phyloP scores from a whole-genome alignment of 2,888 invertebrate species.

The Melanostoma scalare region DNA sequence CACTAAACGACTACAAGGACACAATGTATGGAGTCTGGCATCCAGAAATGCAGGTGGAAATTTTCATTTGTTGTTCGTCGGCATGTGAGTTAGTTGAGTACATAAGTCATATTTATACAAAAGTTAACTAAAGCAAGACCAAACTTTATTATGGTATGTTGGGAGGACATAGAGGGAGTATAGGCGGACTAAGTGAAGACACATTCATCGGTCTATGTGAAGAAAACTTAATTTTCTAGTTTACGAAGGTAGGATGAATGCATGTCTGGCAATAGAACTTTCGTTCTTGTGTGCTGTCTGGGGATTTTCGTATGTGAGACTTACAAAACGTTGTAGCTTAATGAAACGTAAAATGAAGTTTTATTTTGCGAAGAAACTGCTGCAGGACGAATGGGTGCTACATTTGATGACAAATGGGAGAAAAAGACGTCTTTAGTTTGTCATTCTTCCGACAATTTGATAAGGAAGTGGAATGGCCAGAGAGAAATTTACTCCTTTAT shows the following conservation, averaged over 20 bases:
- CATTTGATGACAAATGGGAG: slow-evolving; percentile 16
- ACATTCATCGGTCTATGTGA: slow-evolving; percentile 42
- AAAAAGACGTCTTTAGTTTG: neutral
- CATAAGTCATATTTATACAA: slow-evolving; percentile 62
- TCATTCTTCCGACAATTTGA: slow-evolving; percentile 12
- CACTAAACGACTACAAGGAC: neutral
- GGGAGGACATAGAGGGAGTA: neutral
- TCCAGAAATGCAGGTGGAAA: slow-evolving; percentile 65
- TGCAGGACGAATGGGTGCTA: neutral
- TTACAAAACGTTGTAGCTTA: slow-evolving; percentile 55
- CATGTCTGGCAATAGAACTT: slow-evolving; percentile 45
- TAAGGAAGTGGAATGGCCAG: neutral
- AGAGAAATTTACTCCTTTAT: too few relatives aligned
- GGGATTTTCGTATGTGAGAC: slow-evolving; percentile 19
- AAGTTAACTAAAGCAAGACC: slow-evolving; percentile 38
- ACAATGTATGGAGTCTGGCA: slow-evolving; percentile 25
- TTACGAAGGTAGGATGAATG: slow-evolving; percentile 41
- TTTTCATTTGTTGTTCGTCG: slow-evolving; percentile 47
- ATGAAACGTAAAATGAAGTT: slow-evolving; percentile 65
- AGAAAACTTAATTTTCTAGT: slow-evolving; percentile 62
- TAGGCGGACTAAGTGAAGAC: slow-evolving; percentile 17
- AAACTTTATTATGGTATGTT: slow-evolving; percentile 35
- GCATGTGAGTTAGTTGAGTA: slow-evolving; percentile 48
- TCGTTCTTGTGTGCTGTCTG: slow-evolving; percentile 1
- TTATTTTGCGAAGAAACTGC: slow-evolving; percentile 48